These are phyloP conservation scores for Lordiphosa fenestrarum DNA, from an alignment of 2,888 invertebrate genomes.

Conservation along the genomic window DNA sequence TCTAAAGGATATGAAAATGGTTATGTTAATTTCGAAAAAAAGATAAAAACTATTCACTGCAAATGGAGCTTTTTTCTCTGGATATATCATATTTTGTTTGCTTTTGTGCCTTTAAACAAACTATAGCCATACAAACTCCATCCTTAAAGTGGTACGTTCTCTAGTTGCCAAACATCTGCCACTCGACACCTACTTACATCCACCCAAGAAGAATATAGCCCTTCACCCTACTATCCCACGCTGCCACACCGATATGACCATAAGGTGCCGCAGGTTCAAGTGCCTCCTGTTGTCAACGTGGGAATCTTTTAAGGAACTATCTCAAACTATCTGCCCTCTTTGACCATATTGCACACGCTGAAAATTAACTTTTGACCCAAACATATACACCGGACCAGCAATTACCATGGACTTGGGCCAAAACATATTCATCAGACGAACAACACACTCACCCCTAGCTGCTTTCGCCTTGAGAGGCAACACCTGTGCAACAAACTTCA, in stretches of 20 bases:
- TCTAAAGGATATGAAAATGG: too few species aligned
- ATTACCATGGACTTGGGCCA: conserved; percentile 38
- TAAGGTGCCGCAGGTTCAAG: conserved; percentile 11
- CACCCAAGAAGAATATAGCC: too few species aligned
- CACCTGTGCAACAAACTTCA: conserved; percentile 55
- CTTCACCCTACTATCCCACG: conserved; percentile 21
- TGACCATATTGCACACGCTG: conserved; percentile 60
- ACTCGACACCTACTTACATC: too few species aligned
- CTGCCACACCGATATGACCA: conserved; percentile 10
- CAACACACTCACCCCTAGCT: conserved; percentile 34
- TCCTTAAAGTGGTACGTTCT: too few species aligned
- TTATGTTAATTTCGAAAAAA: too few species aligned
- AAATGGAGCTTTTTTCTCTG: too few species aligned
- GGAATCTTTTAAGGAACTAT: conserved; percentile 50
- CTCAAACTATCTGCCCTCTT: conserved; percentile 29
- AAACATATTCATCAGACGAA: conserved; percentile 39
- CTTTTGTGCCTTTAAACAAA: too few species aligned
- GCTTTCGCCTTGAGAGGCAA: conserved; percentile 63
- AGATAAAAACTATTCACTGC: too few species aligned
- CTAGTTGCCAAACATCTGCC: too few species aligned
- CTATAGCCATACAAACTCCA: too few species aligned
- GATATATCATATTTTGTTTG: too few species aligned
- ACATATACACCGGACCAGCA: conserved; percentile 43
- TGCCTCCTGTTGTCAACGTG: conserved; percentile 41
- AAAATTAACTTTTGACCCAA: conserved; percentile 71